A percentile compares a stretch with the other conserved stretches of the same genome.
Evolutionary conservation across 2,113 vertebrate genomes (phyloP).

Genomic region (Actinemys pallida): DNA sequence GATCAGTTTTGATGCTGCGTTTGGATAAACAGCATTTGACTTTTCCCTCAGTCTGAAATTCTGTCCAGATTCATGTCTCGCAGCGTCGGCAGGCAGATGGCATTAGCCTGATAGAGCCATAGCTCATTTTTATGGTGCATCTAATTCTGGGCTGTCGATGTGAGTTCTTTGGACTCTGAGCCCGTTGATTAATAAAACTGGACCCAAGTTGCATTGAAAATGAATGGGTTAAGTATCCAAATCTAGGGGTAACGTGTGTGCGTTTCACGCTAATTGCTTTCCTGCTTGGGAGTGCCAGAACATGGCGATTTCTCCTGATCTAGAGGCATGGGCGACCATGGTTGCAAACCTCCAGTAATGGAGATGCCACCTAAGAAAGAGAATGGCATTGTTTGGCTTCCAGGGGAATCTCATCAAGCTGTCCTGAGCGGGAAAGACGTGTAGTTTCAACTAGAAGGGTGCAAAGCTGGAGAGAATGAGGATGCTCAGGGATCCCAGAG

Average conservation of each 20-base stretch:
- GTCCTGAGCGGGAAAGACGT: accelerated
- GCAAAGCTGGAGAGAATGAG: too few relatives aligned
- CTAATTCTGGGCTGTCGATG: background rate
- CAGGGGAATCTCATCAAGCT: background rate
- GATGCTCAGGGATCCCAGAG: background rate
- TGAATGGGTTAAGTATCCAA: accelerated
- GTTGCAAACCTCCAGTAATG: too few relatives aligned
- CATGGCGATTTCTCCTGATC: accelerated
- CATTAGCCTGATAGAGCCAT: too few relatives aligned
- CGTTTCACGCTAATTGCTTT: background rate
- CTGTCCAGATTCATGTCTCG: background rate
- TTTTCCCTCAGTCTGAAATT: background rate
- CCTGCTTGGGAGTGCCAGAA: background rate
- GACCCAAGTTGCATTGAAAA: background rate
- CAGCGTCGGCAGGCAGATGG: too few relatives aligned
- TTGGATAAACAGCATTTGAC: slow-evolving; percentile 3
- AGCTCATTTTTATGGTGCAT: too few relatives aligned
- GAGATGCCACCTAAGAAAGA: too few relatives aligned
- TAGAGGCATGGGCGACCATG: too few relatives aligned
- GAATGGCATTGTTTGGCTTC: accelerated
- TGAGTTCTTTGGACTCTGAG: background rate
- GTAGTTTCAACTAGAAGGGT: background rate
- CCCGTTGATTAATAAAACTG: background rate
- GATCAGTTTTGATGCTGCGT: background rate
- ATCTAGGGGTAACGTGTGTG: background rate